Base-by-base conservation (phyloP, 1,140 invertebrate species). In the Eubasilissa regina region DNA sequence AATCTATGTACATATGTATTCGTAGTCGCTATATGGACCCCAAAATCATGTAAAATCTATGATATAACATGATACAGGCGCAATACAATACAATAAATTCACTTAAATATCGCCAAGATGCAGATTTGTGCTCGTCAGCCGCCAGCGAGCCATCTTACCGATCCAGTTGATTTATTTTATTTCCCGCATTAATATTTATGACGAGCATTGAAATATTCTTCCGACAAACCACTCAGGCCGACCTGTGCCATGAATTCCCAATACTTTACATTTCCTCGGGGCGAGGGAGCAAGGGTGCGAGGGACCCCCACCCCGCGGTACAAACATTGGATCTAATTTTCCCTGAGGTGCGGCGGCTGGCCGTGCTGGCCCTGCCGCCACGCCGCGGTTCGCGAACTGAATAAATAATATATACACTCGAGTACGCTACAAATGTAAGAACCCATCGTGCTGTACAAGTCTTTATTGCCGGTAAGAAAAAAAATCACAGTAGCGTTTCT, bases 241-340 rank as follows among this genome's bases (percentile, higher is more conserved):
- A 6, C 43, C n/a, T 45, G 64, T 19, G 13, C 35, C 43, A 7
- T 47, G 64, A 68, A 68, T 68, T 68, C n/a, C 44, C 64, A 68
- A 68, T 68, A 68, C 64, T 68, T 68, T 15, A 15, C 19, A 43
- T 64, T 68, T 47, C 64, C 15, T 17, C 64, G 45, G 11, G 0
- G 8, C 7, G 19, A 10, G 56, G 25, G 8, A 8, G 0, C 64
- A 9, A 21, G 58, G 25, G 8, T 4, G 8, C 64, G 4, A 3
- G 9, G 21, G 13, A 62, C 58, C 35, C 19, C 25, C 19, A 10
- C 35, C 8, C 7, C 43, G 12, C 15, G 17, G 21, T 11, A 25
- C 43, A 45, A 19, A 48, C 21, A 66, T 68, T 79, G 79, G 73
- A 82, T 79, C 74, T 74, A 79, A 82, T 82, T 82, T 79, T 72